Conservation (phyloP, 2,888 invertebrate species). For the Actias luna region DNA sequence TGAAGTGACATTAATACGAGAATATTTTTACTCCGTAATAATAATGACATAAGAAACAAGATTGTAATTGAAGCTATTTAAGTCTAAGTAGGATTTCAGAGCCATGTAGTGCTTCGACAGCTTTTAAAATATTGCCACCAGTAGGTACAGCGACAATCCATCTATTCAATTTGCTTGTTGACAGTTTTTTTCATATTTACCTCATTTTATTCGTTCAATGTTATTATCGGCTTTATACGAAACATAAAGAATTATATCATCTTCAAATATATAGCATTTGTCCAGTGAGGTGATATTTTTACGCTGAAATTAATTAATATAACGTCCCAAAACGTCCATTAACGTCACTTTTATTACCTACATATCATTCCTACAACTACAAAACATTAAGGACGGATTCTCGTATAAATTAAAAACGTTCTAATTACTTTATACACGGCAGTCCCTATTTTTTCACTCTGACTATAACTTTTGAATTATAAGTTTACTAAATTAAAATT, state of each 20-base stretch:
- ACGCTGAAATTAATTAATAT: slow-evolving; percentile 51
- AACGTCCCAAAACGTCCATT: slow-evolving; percentile 47
- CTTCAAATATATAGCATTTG: not conserved
- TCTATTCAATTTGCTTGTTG: not conserved
- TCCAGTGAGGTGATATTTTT: slow-evolving; percentile 36
- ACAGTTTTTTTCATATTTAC: not conserved
- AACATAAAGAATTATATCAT: not conserved
- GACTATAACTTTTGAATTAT: not conserved
- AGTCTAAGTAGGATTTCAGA: not conserved
- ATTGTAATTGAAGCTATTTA: too few relatives aligned
- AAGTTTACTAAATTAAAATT: not conserved
- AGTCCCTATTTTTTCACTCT: slow-evolving; percentile 17
- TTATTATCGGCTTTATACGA: not conserved
- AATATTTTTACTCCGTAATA: too few relatives aligned
- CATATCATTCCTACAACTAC: slow-evolving; percentile 53
- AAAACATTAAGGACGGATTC: slow-evolving; percentile 31
- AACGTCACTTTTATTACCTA: slow-evolving; percentile 61
- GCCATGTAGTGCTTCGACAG: not conserved
- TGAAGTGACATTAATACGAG: too few relatives aligned
- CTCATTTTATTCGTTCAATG: not conserved
- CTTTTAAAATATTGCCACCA: not conserved
- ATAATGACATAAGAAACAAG: too few relatives aligned
- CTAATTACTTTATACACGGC: slow-evolving; percentile 16
- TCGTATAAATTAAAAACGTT: slow-evolving; percentile 10
- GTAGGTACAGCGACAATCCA: not conserved